These are phyloP conservation scores for Agrochola lychnidis DNA, from an alignment of 2,888 invertebrate genomes.

Conservation along the genomic window DNA sequence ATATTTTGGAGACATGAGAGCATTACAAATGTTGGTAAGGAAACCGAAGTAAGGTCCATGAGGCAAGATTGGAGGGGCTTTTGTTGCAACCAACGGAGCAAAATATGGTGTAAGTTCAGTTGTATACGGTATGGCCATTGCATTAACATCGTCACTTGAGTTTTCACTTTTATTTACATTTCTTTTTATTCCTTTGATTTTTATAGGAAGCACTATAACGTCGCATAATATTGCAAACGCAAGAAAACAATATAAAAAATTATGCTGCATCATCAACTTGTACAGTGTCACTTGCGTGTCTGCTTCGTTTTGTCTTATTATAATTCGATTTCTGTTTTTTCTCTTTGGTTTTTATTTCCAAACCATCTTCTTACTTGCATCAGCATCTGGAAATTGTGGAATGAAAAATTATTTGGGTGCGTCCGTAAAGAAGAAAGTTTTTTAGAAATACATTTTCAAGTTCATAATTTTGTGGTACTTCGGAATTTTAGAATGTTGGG, in stretches of 20 bases:
- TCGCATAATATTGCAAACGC: slow-evolving; percentile 23
- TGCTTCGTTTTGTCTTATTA: slow-evolving; percentile 29
- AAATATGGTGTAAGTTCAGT: slow-evolving; percentile 6
- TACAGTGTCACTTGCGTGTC: neutral
- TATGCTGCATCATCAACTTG: slow-evolving; percentile 27
- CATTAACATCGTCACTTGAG: neutral
- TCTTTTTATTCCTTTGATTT: neutral
- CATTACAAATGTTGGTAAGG: slow-evolving; percentile 75
- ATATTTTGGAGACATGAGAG: slow-evolving; percentile 71
- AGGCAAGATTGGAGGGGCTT: slow-evolving; percentile 54
- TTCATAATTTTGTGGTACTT: neutral
- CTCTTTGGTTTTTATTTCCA: slow-evolving; percentile 75
- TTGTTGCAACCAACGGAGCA: neutral
- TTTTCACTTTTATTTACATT: slow-evolving; percentile 5
- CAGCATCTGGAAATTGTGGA: slow-evolving; percentile 74
- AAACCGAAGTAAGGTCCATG: slow-evolving; percentile 79
- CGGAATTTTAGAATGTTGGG: neutral
- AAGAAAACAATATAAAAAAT: slow-evolving; percentile 25
- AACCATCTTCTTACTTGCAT: slow-evolving; percentile 72
- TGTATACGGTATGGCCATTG: neutral
- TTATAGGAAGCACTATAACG: slow-evolving; percentile 5
- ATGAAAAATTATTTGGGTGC: slow-evolving; percentile 4
- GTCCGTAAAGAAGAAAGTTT: neutral
- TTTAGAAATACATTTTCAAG: neutral
- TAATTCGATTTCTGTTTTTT: slow-evolving; percentile 71